Evolutionary conservation across 2,888 invertebrate species (phyloP).

Genomic region (Drosophila nr. medialis): DNA sequence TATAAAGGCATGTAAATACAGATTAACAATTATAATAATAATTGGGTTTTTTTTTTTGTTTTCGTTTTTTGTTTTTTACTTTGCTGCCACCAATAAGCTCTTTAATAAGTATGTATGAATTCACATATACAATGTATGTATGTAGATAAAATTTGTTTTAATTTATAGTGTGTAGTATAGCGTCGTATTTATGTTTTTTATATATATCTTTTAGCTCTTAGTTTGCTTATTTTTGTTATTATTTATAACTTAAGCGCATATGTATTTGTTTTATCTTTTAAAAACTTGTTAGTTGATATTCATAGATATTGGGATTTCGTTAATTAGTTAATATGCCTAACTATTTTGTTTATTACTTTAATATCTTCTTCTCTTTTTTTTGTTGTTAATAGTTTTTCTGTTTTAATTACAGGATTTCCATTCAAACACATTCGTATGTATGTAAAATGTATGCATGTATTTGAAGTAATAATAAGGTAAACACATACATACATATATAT

Average conservation of each 20-base stretch:
- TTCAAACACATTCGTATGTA: slow-evolving; percentile 11
- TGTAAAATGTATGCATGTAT: slow-evolving; percentile 29
- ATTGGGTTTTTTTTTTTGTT: slow-evolving; percentile 4
- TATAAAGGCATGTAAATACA: slow-evolving; percentile 57
- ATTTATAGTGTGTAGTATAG: slow-evolving; percentile 25
- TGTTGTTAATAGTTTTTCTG: slow-evolving; percentile 12
- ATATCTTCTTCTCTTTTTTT: neutral
- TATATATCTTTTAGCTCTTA: slow-evolving; percentile 27
- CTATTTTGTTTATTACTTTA: slow-evolving; percentile 38
- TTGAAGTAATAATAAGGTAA: slow-evolving; percentile 15
- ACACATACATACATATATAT: slow-evolving; percentile 21
- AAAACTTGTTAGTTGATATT: slow-evolving; percentile 66
- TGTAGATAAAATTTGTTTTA: slow-evolving; percentile 48
- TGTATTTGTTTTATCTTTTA: slow-evolving; percentile 51
- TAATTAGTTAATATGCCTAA: slow-evolving; percentile 73
- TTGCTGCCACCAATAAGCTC: slow-evolving; percentile 53
- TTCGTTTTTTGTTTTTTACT: slow-evolving; percentile 7
- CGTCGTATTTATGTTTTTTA: slow-evolving; percentile 9
- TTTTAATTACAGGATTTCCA: slow-evolving; percentile 29
- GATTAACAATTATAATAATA: slow-evolving; percentile 60
- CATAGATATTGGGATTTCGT: slow-evolving; percentile 62
- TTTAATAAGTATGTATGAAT: slow-evolving; percentile 52
- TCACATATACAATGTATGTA: slow-evolving; percentile 26
- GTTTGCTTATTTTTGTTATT: slow-evolving; percentile 12
- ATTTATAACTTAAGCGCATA: slow-evolving; percentile 46